Base-by-base conservation (phyloP, 2,113 vertebrate genomes). In the Astur gentilis region DNA sequence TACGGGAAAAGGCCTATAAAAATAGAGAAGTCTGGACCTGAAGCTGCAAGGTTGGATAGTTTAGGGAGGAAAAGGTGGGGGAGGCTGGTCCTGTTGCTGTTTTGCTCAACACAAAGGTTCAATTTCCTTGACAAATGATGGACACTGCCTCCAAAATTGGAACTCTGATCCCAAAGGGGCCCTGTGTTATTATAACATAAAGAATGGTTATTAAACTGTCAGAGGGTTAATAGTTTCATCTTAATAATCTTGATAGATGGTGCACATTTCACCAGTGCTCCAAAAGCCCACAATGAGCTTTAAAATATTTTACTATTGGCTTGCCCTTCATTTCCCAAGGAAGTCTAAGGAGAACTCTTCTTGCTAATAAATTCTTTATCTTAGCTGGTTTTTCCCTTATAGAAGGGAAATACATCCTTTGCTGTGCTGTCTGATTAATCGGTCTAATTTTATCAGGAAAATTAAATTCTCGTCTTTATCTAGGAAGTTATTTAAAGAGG, bases 121-220 rank as follows among this genome's bases (percentile, higher is more conserved):
- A 73, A 60, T 98, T 98, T 98, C 96, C 96, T 96, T 70, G 90
- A 97, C 84, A 87, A 97, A 98, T 98, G 98, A 98, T 98, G 95
- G 98, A 97, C 98, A 97, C 94, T 95, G 94, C 86, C 84, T 95
- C 94, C 93, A 98, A 98, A 98, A 98, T 97, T 97, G 98, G 98
- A 98, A 98, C 97, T 97, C 79, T 95, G 96, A 98, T 97, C 98
- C 95, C 97, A 96, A 97, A 97, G 97, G 93, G 93, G 91, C 72
- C 92, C 64, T 96, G 90, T 98, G 98, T 98, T 98, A 98, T 98
- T 98, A 98, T 97, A 98, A 98, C 97, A 98, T 98, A 98, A 98
- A 98, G 97, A 98, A 98, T 95, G 96, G 94, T 98, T 98, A 98
- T 98, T 98, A 99, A 99, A 98, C 96, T 98, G 98, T 98, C 98